Evolutionary conservation across 1,140 invertebrate genomes (phyloP), one percentile per base, ranked within the genome.

Genomic region (Hydropsyche tenuis): DNA sequence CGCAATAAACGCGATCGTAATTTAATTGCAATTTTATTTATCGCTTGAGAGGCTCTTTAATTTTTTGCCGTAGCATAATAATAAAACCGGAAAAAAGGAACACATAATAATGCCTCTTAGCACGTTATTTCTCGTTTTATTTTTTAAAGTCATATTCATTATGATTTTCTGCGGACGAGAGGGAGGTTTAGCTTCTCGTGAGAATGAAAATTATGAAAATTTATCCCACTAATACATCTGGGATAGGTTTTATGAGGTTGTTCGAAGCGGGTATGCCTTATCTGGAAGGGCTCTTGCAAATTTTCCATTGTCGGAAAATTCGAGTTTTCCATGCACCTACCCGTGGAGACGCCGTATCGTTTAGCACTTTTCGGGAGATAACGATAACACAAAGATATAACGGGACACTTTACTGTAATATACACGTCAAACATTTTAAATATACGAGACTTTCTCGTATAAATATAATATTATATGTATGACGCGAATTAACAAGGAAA

Each of bases 191-290:
- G 45, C 7, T 53, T 27, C 56, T 27, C 56, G 22, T 23, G 51
- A 60, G 56, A 60, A 12, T 20, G 48, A 53, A 53, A 25, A 60
- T 60, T 27, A 27, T 60, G 56, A 60, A 60, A 60, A 60, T 60
- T 25, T 60, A 60, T 23, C 56, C 48, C 16, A 14, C 20, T 60
- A 27, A 60, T 60, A 25, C 23, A 60, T 53, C 23, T 9, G 22
- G 23, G 23, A 60, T 60, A 27, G 56, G 56, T 23, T 25, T 60
- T 25, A 25, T 60, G n/a, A 25, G 7, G 22, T 60, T 60, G 3
- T 60, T 60, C 20, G 2, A 23, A 14, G 6, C 9, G 56, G n/a
- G 22, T 23, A 60, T 27, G 56, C 56, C 56, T 60, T 60, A 60
- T 60, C 56, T 60, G 22, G 23, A 11, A 60, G 9, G 14, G 56